Evolutionary conservation across 2,888 invertebrate genomes (phyloP).

Genomic region (Panorpa germanica): DNA sequence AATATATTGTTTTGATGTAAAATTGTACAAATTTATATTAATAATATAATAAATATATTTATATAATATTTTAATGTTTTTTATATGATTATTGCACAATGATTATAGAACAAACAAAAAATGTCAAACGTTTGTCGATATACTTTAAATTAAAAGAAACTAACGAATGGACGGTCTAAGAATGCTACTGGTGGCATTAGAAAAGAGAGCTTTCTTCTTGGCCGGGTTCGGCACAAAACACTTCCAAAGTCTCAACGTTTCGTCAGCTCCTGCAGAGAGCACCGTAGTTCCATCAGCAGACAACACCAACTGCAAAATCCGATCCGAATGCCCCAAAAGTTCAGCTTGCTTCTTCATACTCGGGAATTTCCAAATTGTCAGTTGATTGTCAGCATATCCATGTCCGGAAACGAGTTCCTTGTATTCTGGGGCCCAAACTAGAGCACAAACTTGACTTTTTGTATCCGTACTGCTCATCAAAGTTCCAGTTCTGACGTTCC

Average conservation of each 20-base stretch:
- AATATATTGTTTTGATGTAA: too few species aligned
- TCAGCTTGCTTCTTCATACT: slow-evolving; percentile 72
- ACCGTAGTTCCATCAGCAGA: slow-evolving; percentile 90
- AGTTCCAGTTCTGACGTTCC: slow-evolving; percentile 69
- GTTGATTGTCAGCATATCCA: slow-evolving; percentile 88
- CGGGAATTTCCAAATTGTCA: slow-evolving; percentile 96
- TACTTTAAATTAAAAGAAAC: too few species aligned
- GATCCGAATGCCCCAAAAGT: slow-evolving; percentile 71
- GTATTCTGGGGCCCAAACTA: slow-evolving; percentile 85
- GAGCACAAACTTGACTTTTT: slow-evolving; percentile 83
- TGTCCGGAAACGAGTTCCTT: slow-evolving; percentile 91
- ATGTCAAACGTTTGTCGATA: too few species aligned
- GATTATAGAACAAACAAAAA: too few species aligned
- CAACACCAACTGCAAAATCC: slow-evolving; percentile 79
- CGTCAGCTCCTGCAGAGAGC: slow-evolving; percentile 89
- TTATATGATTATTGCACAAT: too few species aligned
- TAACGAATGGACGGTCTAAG: too few species aligned
- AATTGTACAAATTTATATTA: too few species aligned
- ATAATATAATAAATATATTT: too few species aligned
- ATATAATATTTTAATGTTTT: too few species aligned
- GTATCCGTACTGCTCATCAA: slow-evolving; percentile 74
- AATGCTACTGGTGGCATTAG: too few species aligned
- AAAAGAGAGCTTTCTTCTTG: slow-evolving; percentile 56
- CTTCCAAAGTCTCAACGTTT: slow-evolving; percentile 91
- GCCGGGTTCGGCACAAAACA: slow-evolving; percentile 75